Conservation (phyloP, 2,888 invertebrate species). For the Quadroppia sp. region DNA sequence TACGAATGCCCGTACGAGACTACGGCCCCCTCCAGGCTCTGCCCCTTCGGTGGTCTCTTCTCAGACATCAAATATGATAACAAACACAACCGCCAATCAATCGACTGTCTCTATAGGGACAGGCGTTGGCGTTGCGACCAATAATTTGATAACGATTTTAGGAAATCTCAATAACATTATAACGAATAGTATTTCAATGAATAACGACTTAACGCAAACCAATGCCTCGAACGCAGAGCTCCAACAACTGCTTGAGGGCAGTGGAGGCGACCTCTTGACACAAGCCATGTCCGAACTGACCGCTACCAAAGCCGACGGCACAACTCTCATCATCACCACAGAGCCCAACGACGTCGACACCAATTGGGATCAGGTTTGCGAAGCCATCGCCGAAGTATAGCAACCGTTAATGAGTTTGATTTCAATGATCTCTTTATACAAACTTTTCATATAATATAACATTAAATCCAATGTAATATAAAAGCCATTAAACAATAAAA, state of each 20-base stretch:
- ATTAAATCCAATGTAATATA: not conserved
- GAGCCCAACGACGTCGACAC: not conserved
- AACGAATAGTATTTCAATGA: constrained; percentile 18
- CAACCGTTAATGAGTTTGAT: not conserved
- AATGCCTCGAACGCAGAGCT: constrained; percentile 17
- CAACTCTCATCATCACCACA: constrained; percentile 16
- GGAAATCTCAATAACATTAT: constrained; percentile 40
- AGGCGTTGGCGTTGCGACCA: constrained; percentile 6
- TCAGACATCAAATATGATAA: not conserved
- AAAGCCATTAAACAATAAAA: too few relatives aligned
- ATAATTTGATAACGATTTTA: constrained; percentile 38
- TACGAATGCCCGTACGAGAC: constrained; percentile 41
- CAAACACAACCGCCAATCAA: not conserved
- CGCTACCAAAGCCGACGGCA: constrained; percentile 47
- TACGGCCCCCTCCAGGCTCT: not conserved
- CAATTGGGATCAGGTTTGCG: constrained; percentile 22
- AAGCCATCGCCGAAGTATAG: constrained; percentile 9
- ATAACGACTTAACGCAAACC: not conserved
- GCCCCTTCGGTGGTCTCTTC: not conserved
- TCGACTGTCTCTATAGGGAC: constrained; percentile 5
- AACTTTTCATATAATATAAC: too few relatives aligned
- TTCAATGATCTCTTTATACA: not conserved
- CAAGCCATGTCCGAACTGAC: constrained; percentile 56
- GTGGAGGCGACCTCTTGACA: constrained; percentile 54
- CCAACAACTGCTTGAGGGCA: constrained; percentile 39